phyloP scores from a whole-genome alignment of 2,113 vertebrate species.

The Epinephelus fuscoguttatus region DNA sequence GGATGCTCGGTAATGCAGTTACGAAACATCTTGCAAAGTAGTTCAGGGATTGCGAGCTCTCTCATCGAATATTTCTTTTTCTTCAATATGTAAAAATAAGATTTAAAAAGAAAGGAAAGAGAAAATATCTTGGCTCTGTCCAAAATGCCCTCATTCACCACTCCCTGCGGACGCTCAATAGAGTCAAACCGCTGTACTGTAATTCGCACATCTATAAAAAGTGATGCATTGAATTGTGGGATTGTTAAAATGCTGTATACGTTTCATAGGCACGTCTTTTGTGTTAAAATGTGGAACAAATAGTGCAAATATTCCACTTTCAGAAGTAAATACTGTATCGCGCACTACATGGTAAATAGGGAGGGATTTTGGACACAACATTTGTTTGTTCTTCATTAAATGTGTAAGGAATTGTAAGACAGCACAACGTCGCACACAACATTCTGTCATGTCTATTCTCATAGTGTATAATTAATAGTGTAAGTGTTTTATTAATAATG shows the following conservation, averaged over 20 bases:
- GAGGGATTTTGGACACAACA: no score
- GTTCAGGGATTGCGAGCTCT: not conserved
- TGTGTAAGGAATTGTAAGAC: not conserved
- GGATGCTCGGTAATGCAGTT: slow-evolving; percentile 1
- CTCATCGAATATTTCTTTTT: not conserved
- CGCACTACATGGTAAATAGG: not conserved
- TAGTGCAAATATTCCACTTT: not conserved
- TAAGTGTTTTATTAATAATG: not conserved
- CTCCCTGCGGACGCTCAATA: not conserved
- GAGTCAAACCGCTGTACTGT: not conserved
- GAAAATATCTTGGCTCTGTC: not conserved
- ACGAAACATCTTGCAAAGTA: slow-evolving; percentile 6
- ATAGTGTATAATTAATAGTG: not conserved
- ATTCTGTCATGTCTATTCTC: not conserved
- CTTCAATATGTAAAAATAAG: not conserved
- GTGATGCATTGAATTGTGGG: not conserved
- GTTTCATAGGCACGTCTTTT: not conserved
- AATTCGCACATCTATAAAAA: slow-evolving; percentile 3
- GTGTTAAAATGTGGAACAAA: no score
- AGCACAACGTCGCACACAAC: not conserved
- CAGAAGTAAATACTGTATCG: not conserved
- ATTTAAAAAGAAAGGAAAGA: not conserved
- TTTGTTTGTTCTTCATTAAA: not conserved
- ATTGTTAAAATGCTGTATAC: not conserved
- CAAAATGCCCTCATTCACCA: not conserved